Evolutionary conservation across 1,140 invertebrate species (phyloP), one percentile per base, ranked within the genome.

Genomic region (Maconellicoccus hirsutus): DNA sequence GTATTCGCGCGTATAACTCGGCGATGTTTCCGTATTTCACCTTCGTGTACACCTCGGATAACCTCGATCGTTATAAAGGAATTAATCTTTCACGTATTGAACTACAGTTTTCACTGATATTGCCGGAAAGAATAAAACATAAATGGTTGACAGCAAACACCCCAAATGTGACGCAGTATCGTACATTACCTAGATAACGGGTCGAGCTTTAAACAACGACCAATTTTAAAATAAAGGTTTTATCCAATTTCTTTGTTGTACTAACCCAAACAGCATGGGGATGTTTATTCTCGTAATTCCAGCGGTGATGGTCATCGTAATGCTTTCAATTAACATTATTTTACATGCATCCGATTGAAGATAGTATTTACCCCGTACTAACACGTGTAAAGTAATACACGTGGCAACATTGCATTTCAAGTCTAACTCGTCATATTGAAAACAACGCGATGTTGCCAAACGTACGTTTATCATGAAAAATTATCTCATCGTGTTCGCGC

Each of bases 1-100:
- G 79, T 80, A 2, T 52, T 33, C 29, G 42, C 22, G 22, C 25
- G 1, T 10, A 2, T 16, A 33, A 19, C 1, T 22, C 63, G 23
- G 4, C n/a, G n/a, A 16, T 23, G n/a, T 21, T 61, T 23, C 59
- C n/a, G 3, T 61, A 4, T 61, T 61, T 33, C 4, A 12, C 12
- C 4, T 33, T 6, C 12, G 4, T 33, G 42, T 16, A 52, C n/a
- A 16, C 42, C 42, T 52, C 42, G 42, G n/a, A 52, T 66, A n/a
- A 59, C 52, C 21, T n/a, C 16, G 3, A 19, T 59, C 52, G 4
- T 66, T 66, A 52, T 52, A 14, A 19, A n/a, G n/a, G n/a, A n/a
- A n/a, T n/a, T n/a, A n/a, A 52, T 52, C n/a, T 14, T 3, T 52
- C n/a, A 16, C n/a, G n/a, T 52, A 16, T n/a, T 52, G 42, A 52